These are phyloP conservation scores for Meda fulgida DNA, from an alignment of 2,797 vertebrate genomes.

Conservation along the genomic window DNA sequence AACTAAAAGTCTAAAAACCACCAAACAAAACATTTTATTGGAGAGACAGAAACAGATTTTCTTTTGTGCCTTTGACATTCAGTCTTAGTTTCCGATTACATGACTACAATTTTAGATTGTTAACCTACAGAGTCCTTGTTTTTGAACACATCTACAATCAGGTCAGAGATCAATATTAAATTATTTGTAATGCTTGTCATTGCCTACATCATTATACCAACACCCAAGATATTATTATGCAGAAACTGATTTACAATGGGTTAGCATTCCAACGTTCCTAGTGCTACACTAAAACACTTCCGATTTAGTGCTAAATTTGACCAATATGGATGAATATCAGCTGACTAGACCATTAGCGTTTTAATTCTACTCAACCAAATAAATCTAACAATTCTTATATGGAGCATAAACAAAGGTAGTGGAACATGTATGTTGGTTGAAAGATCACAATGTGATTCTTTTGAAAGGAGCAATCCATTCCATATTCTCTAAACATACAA, in stretches of 20 bases:
- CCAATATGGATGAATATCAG: background rate
- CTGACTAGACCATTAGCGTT: background rate
- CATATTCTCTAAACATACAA: background rate
- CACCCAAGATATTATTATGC: background rate
- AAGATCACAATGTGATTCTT: slow-evolving; percentile 46
- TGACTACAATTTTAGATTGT: background rate
- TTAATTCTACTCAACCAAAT: slow-evolving; percentile 5
- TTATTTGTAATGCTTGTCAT: slow-evolving; percentile 11
- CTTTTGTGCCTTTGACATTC: slow-evolving; percentile 12
- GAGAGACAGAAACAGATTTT: slow-evolving; percentile 11
- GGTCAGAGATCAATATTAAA: background rate
- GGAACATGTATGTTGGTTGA: slow-evolving; percentile 60
- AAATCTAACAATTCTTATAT: slow-evolving; percentile 19
- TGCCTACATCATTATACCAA: background rate
- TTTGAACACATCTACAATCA: slow-evolving; percentile 20
- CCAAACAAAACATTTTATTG: slow-evolving; percentile 56
- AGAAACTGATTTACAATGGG: background rate
- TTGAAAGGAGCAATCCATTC: slow-evolving; percentile 42
- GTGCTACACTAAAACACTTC: background rate
- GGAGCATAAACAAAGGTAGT: slow-evolving; percentile 57
- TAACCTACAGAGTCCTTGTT: slow-evolving; percentile 11
- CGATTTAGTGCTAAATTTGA: slow-evolving; percentile 7
- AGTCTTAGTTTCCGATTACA: background rate
- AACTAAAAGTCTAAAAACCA: slow-evolving; percentile 43
- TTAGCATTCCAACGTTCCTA: background rate